Conservation (phyloP, 2,888 invertebrate genomes). For the Diabrotica balteata region DNA sequence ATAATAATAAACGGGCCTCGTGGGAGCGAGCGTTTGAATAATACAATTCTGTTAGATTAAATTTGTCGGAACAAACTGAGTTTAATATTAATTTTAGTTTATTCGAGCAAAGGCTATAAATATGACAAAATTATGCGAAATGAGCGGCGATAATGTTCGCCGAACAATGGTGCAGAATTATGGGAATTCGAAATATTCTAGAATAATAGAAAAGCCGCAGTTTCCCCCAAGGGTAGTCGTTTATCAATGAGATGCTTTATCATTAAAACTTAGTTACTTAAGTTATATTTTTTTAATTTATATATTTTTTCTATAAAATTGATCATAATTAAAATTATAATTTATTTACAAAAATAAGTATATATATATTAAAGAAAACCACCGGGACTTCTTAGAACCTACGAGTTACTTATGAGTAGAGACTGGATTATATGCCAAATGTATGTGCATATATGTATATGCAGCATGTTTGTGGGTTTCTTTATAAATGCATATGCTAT, state of each 20-base stretch:
- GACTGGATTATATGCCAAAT: too few species aligned
- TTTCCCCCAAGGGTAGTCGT: constrained; percentile 21
- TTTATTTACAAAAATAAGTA: too few species aligned
- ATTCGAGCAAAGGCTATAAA: constrained; percentile 32
- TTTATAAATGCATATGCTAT: too few species aligned
- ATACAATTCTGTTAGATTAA: constrained; percentile 32
- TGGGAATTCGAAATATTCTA: constrained; percentile 27
- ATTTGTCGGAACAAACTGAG: constrained; percentile 34
- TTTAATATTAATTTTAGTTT: constrained; percentile 35
- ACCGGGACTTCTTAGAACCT: too few species aligned
- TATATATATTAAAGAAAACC: too few species aligned
- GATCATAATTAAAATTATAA: too few species aligned
- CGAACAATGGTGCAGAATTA: constrained; percentile 27
- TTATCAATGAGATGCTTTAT: constrained; percentile 1
- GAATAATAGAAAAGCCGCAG: constrained; percentile 18
- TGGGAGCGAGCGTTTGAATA: constrained; percentile 33
- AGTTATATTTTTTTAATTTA: too few species aligned
- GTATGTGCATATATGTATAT: too few species aligned
- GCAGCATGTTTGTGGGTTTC: too few species aligned
- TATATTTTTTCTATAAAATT: too few species aligned
- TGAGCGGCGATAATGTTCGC: constrained; percentile 26
- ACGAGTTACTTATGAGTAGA: too few species aligned
- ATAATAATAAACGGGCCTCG: constrained; percentile 30
- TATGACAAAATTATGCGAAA: constrained; percentile 32
- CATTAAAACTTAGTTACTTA: too few species aligned